A percentile compares a stretch with the other conserved stretches of the same genome.
Conservation (phyloP, 2,888 invertebrate species). For the Cyclophora albipunctata region DNA sequence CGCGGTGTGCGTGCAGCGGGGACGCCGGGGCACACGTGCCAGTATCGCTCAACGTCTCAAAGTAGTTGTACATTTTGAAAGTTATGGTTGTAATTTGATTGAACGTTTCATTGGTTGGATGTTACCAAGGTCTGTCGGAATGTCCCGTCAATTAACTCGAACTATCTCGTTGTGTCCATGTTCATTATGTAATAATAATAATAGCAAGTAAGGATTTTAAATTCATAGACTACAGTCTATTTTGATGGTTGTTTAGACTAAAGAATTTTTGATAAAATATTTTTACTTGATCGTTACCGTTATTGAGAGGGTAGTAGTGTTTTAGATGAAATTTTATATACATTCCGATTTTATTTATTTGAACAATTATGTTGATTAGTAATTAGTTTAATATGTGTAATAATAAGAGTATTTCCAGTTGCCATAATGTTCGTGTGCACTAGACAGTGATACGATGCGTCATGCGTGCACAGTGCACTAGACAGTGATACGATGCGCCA, state of each 20-base stretch:
- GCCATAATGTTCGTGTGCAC: slow-evolving; percentile 47
- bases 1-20: too few relatives aligned
- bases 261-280: slow-evolving; percentile 46
- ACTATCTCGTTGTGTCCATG: slow-evolving; percentile 52
- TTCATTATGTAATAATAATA: slow-evolving; percentile 45
- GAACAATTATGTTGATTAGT: slow-evolving; percentile 36
- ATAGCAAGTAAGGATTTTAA: slow-evolving; percentile 47
- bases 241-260: slow-evolving; percentile 42
- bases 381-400: slow-evolving; percentile 36
- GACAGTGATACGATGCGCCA: too few relatives aligned
- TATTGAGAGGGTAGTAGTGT: slow-evolving; percentile 37
- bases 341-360: slow-evolving; percentile 46
- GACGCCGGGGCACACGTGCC: too few relatives aligned
- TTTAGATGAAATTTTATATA: slow-evolving; percentile 36
- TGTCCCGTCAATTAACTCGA: slow-evolving; percentile 65
- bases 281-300: slow-evolving; percentile 56
- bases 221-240: slow-evolving; percentile 28
- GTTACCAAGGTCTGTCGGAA: slow-evolving; percentile 31
- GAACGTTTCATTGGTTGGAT: background rate
- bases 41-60: too few relatives aligned
- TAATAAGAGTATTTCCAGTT: slow-evolving; percentile 48
- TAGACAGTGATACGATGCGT: too few relatives aligned
- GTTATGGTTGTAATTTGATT: slow-evolving; percentile 22
- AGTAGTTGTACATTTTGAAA: slow-evolving; percentile 29
- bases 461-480: too few relatives aligned